Evolutionary conservation across 1,140 invertebrate species (phyloP).

Genomic region (Sminthurinus signatus): DNA sequence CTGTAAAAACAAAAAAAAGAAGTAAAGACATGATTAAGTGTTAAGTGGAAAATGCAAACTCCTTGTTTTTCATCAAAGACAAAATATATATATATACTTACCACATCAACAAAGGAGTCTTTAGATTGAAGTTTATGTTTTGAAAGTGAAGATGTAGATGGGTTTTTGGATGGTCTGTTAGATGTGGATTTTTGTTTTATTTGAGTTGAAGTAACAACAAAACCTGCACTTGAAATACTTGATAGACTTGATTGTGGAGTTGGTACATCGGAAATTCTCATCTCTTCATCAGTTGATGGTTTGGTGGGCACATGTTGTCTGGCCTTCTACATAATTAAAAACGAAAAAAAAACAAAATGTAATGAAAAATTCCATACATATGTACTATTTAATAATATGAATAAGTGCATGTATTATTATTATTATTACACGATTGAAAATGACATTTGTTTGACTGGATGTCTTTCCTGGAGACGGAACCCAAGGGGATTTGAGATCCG

Average conservation of each 20-base stretch:
- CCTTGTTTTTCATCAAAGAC: no score
- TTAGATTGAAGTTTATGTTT: conserved; percentile 1
- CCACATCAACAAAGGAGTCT: conserved; percentile 14
- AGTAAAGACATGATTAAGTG: no score
- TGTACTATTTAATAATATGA: no score
- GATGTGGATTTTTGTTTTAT: no score
- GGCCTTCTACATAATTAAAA: no score
- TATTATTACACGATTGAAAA: background rate
- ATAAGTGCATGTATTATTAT: background rate
- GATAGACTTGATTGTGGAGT: conserved; percentile 5
- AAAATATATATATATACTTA: background rate
- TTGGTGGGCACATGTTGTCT: background rate
- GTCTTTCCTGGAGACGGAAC: conserved; percentile 6
- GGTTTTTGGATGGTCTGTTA: background rate
- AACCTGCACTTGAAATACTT: background rate
- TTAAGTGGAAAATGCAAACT: no score
- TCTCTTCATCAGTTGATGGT: background rate
- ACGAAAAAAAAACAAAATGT: no score
- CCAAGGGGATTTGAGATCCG: background rate
- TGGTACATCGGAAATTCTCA: conserved; percentile 10
- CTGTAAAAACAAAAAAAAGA: background rate
- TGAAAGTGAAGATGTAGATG: background rate
- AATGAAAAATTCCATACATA: no score
- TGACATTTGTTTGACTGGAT: conserved; percentile 6
- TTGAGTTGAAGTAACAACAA: background rate